Conservation (phyloP, 2,888 invertebrate species). For the Crepidodera aurea region DNA sequence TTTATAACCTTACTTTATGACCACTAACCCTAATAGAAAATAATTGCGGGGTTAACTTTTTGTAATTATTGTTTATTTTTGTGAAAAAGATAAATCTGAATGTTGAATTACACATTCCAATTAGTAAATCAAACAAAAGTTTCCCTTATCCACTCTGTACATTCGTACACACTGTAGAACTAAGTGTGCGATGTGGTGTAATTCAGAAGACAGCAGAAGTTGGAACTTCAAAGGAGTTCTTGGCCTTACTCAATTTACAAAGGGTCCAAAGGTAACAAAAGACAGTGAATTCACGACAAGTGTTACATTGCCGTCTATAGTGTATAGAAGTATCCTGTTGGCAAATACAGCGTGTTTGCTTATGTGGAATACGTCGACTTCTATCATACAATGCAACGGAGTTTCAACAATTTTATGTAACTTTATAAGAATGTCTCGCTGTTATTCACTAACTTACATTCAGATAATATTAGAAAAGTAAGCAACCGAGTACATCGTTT, state of each 20-base stretch:
- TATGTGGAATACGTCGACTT: background rate
- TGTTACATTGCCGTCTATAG: background rate
- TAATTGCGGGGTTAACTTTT: no score
- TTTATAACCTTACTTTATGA: no score
- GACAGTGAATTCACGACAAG: slow-evolving; percentile 5
- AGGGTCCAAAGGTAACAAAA: slow-evolving; percentile 13
- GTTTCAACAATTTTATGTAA: no score
- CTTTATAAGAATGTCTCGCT: no score
- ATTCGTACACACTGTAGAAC: background rate
- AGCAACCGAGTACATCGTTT: no score
- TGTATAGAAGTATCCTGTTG: background rate
- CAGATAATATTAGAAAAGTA: no score
- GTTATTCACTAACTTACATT: no score
- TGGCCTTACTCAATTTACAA: slow-evolving; percentile 15
- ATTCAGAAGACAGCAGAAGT: slow-evolving; percentile 1
- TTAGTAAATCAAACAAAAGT: background rate
- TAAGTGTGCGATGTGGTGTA: background rate
- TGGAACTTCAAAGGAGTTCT: slow-evolving; percentile 12
- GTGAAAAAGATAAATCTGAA: no score
- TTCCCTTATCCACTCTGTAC: slow-evolving; percentile 4
- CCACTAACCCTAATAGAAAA: no score
- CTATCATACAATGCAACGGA: background rate
- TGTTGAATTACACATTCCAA: background rate
- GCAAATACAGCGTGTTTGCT: background rate
- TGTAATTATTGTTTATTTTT: no score